phyloP scores from a whole-genome alignment of 1,140 invertebrate species.

The Planococcus citri region DNA sequence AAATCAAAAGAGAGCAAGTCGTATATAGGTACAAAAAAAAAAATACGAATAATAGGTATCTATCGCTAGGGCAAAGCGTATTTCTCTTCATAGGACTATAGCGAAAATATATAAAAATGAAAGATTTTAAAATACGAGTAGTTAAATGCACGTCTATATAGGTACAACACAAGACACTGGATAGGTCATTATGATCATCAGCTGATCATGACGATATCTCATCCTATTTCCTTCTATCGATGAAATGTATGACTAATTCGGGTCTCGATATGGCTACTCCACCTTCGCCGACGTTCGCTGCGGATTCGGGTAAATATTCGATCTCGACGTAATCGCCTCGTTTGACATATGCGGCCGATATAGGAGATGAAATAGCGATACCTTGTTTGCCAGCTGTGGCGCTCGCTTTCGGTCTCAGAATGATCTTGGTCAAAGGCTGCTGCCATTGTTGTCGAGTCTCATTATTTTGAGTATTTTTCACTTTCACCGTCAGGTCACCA shows the following conservation, averaged over 20 bases:
- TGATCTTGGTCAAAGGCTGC: slow-evolving; percentile 35
- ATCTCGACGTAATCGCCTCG: slow-evolving; percentile 41
- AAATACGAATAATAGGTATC: no score
- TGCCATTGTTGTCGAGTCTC: background rate
- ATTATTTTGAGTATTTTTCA: background rate
- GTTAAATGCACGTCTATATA: no score
- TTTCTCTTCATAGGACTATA: no score
- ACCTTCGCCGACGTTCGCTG: slow-evolving; percentile 54
- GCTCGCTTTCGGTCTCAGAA: slow-evolving; percentile 47
- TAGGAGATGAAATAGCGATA: slow-evolving; percentile 49
- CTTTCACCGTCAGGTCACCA: background rate
- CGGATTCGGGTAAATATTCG: slow-evolving; percentile 46
- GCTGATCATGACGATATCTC: no score
- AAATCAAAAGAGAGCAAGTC: no score
- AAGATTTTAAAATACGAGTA: no score
- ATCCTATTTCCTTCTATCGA: slow-evolving; percentile 23
- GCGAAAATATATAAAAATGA: no score
- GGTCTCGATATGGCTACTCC: slow-evolving; percentile 55
- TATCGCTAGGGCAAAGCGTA: no score
- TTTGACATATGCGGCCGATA: slow-evolving; percentile 42
- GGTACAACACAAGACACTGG: no score
- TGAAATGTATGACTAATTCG: slow-evolving; percentile 35
- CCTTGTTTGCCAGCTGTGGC: slow-evolving; percentile 48
- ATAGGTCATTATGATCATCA: no score
- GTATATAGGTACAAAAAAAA: no score